Conservation (phyloP, 2,113 vertebrate species). For the Picathartes gymnocephalus region DNA sequence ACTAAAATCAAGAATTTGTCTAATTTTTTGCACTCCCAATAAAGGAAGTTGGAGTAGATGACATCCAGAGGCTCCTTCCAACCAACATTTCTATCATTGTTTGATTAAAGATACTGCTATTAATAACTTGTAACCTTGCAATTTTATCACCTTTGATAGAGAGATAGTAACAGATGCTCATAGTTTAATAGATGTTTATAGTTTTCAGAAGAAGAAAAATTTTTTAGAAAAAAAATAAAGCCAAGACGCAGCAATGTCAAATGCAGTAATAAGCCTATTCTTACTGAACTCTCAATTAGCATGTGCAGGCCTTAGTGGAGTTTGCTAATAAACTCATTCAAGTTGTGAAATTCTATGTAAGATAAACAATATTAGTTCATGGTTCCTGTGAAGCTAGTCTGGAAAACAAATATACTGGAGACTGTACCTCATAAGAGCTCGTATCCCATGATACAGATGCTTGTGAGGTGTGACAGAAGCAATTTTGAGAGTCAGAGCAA, state of each 20-base stretch:
- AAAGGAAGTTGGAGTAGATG: not conserved
- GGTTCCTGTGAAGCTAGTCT: not conserved
- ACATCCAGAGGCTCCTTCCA: not conserved
- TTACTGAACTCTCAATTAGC: not conserved
- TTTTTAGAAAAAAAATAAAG: not conserved
- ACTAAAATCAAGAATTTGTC: not conserved
- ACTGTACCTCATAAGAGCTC: not conserved
- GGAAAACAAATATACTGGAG: not conserved
- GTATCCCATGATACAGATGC: not conserved
- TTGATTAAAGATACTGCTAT: not conserved
- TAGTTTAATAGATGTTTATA: not conserved
- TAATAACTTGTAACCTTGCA: not conserved
- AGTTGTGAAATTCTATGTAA: not conserved
- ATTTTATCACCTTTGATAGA: not conserved
- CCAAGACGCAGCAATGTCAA: not conserved
- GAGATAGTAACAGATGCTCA: not conserved
- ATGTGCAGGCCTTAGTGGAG: not conserved
- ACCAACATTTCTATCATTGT: not conserved
- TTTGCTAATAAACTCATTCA: not conserved
- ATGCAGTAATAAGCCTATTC: not conserved
- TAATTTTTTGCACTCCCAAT: not conserved
- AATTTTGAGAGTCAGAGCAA: not conserved
- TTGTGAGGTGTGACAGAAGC: not conserved
- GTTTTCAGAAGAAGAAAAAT: not conserved
- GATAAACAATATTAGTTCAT: not conserved